Conservation (phyloP, 1,140 invertebrate species). For the Drosophila rufa region DNA sequence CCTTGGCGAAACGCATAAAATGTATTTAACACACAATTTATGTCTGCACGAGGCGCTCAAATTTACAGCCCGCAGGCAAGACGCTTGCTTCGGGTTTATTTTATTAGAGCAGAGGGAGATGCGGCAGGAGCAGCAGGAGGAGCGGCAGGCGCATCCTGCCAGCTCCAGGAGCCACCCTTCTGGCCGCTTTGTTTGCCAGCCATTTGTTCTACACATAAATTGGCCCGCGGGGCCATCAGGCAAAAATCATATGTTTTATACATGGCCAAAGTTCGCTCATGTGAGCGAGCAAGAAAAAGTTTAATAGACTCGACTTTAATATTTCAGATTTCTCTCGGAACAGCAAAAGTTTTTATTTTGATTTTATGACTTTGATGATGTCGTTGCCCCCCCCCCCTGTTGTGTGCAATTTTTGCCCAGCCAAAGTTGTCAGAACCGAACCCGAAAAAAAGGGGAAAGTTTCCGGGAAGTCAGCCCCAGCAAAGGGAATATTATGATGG, state of each 20-base stretch:
- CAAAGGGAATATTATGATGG: constrained; percentile 32
- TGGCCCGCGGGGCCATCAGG: constrained; percentile 76
- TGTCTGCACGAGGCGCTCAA: constrained; percentile 78
- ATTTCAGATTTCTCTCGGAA: constrained; percentile 40
- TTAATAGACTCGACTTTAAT: constrained; percentile 78
- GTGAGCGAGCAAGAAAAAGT: constrained; percentile 49
- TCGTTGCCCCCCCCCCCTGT: constrained; percentile 28
- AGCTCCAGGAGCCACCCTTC: constrained; percentile 17
- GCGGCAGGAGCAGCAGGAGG: constrained; percentile 8
- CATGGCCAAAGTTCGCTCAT: constrained; percentile 64
- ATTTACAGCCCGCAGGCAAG: constrained; percentile 73
- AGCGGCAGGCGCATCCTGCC: constrained; percentile 37
- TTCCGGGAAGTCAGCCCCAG: constrained; percentile 14
- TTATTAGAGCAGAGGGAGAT: constrained; percentile 54
- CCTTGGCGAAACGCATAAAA: constrained; percentile 75
- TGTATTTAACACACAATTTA: constrained; percentile 84
- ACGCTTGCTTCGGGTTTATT: constrained; percentile 71
- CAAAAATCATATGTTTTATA: constrained; percentile 84
- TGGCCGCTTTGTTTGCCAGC: constrained; percentile 47
- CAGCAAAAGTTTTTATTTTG: constrained; percentile 71
- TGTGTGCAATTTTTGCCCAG: constrained; percentile 39
- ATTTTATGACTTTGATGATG: constrained; percentile 72
- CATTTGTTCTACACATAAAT: constrained; percentile 79
- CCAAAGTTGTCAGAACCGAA: constrained; percentile 38
- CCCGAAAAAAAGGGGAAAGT: constrained; percentile 21